Evolutionary conservation across 2,113 vertebrate genomes (phyloP).

Genomic region (Tychaedon coryphoeus): DNA sequence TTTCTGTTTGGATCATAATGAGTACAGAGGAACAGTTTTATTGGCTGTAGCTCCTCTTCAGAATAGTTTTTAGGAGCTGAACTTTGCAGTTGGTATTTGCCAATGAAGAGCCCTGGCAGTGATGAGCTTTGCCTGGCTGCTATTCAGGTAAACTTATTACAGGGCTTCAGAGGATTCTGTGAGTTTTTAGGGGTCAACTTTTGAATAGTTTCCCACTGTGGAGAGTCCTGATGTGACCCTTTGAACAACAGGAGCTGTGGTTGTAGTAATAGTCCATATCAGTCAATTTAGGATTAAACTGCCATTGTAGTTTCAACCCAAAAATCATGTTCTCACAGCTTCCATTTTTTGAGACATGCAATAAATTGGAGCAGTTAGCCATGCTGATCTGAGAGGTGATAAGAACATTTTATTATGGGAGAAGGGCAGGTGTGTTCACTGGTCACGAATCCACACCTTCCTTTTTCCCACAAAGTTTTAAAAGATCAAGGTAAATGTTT

Average conservation of each 20-base stretch:
- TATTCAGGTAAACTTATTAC: neutral
- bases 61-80: neutral
- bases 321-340: neutral
- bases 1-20: neutral
- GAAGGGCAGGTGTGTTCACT: neutral
- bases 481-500: neutral
- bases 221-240: neutral
- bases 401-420: neutral
- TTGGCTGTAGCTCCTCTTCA: neutral
- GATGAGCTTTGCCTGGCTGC: neutral
- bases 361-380: neutral
- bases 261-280: neutral
- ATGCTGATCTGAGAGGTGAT: neutral
- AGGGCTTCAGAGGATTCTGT: neutral
- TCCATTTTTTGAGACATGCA: neutral
- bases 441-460: neutral
- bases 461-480: neutral
- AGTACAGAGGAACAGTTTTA: neutral
- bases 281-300: neutral
- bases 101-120: neutral
- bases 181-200: neutral
- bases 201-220: neutral
- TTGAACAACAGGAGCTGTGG: neutral
- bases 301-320: fast-evolving
- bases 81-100: neutral